phyloP scores from a whole-genome alignment of 2,888 invertebrate species.

The Pseudeuparius sepicola region DNA sequence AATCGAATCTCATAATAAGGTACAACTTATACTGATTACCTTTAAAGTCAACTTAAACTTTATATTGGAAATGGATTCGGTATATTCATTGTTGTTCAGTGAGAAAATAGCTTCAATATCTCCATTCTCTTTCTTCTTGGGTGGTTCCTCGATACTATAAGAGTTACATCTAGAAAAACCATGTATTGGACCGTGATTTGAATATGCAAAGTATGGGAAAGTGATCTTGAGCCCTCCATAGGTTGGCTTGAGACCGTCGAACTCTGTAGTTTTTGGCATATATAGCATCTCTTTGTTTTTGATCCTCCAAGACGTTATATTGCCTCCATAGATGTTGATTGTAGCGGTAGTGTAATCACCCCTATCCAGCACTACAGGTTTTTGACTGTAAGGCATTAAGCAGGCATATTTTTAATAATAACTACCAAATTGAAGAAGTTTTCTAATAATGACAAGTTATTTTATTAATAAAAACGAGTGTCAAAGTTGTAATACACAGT shows the following conservation, averaged over 20 bases:
- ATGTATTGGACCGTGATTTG: not conserved
- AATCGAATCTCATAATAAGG: too few relatives aligned
- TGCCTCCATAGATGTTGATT: conserved; percentile 22
- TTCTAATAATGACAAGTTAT: too few relatives aligned
- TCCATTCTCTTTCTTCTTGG: not conserved
- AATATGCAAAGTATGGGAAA: conserved; percentile 1
- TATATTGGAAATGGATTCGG: not conserved
- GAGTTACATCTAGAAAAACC: not conserved
- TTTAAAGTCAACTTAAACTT: too few relatives aligned
- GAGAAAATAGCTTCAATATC: not conserved
- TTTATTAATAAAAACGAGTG: too few relatives aligned
- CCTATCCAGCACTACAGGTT: conserved; percentile 19
- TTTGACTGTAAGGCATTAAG: too few relatives aligned
- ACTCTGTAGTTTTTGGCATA: conserved; percentile 6
- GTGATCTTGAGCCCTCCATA: not conserved
- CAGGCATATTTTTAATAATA: too few relatives aligned
- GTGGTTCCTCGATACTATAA: too few relatives aligned
- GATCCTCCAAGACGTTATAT: conserved; percentile 24
- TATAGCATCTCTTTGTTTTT: conserved; percentile 20
- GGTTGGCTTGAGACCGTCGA: conserved; percentile 7
- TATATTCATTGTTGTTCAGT: conserved; percentile 2
- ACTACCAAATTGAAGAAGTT: too few relatives aligned
- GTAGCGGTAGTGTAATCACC: conserved; percentile 24
- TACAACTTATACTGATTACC: too few relatives aligned
- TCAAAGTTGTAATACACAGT: too few relatives aligned